A percentile compares a stretch with the other conserved stretches of the same genome.
These are phyloP conservation scores for Pleuronectes platessa DNA, from an alignment of 2,113 vertebrate species.

Conservation along the genomic window DNA sequence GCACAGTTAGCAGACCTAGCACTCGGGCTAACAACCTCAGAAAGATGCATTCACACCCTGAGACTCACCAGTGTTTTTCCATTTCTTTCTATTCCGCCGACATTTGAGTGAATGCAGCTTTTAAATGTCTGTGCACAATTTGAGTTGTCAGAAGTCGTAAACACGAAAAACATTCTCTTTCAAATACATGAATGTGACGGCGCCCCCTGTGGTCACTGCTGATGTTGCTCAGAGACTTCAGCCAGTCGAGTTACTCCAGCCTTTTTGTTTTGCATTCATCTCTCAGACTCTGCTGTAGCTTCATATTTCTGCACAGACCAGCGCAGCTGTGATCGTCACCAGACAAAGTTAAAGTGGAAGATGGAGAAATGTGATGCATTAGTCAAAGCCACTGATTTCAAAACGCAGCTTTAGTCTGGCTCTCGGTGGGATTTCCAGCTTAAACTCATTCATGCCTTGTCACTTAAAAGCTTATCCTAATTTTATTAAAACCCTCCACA, in stretches of 20 bases:
- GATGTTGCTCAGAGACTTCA: background rate
- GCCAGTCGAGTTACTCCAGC: background rate
- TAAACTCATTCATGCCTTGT: background rate
- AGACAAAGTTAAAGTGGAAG: background rate
- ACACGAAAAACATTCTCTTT: background rate
- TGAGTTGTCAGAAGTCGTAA: no score
- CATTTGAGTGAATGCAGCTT: no score
- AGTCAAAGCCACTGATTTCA: background rate
- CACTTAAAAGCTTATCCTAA: slow-evolving; percentile 22
- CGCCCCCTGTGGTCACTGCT: background rate
- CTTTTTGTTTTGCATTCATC: background rate
- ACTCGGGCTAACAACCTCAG: no score
- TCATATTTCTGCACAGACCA: background rate
- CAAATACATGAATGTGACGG: background rate
- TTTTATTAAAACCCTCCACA: slow-evolving; percentile 46
- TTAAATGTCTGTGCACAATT: no score
- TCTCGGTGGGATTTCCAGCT: slow-evolving; percentile 19
- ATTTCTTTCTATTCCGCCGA: no score
- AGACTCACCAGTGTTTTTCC: no score
- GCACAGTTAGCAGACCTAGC: no score
- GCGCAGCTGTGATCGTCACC: background rate
- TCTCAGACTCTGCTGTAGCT: background rate
- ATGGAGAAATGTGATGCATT: background rate
- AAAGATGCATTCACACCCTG: no score
- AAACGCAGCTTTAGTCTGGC: slow-evolving; percentile 10